These are phyloP conservation scores for Aphaenogaster rudis DNA, from an alignment of 1,140 invertebrate species.

Conservation along the genomic window DNA sequence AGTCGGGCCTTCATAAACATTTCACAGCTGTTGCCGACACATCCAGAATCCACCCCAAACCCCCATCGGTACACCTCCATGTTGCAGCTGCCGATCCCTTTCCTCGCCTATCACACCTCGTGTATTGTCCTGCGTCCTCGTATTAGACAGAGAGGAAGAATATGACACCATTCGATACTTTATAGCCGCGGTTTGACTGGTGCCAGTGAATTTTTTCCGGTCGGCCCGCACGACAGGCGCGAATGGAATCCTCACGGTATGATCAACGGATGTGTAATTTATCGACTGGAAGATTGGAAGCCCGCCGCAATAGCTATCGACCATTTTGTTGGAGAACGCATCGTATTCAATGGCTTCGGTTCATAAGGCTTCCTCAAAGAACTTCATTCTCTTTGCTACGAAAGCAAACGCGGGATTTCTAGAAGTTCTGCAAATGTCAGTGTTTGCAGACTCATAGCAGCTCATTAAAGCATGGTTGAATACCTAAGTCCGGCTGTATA, in stretches of 20 bases:
- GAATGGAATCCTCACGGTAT: slow-evolving; percentile 62
- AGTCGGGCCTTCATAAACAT: slow-evolving; percentile 86
- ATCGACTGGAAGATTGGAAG: slow-evolving; percentile 61
- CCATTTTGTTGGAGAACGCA: slow-evolving; percentile 14
- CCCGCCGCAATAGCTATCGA: slow-evolving; percentile 38
- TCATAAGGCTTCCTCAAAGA: slow-evolving; percentile 49
- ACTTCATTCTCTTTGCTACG: slow-evolving; percentile 15
- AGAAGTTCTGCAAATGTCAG: slow-evolving; percentile 42
- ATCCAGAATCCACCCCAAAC: slow-evolving; percentile 71
- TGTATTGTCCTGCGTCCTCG: slow-evolving; percentile 14
- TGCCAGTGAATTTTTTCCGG: slow-evolving; percentile 67
- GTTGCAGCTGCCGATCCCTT: slow-evolving; percentile 31
- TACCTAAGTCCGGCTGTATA: slow-evolving; percentile 14
- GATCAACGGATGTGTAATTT: slow-evolving; percentile 66
- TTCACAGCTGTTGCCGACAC: slow-evolving; percentile 85
- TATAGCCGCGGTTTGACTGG: slow-evolving; percentile 63
- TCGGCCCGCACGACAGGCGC: not conserved
- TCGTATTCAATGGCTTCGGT: slow-evolving; percentile 31
- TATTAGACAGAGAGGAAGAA: not conserved
- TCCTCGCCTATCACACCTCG: slow-evolving; percentile 40
- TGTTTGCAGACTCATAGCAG: slow-evolving; percentile 6
- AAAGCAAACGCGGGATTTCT: slow-evolving; percentile 5
- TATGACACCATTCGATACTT: slow-evolving; percentile 69
- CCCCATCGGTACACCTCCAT: slow-evolving; percentile 56
- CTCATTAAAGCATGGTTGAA: slow-evolving; percentile 39